These are phyloP conservation scores for Aethes cnicana DNA, from an alignment of 2,888 invertebrate genomes.

Conservation along the genomic window DNA sequence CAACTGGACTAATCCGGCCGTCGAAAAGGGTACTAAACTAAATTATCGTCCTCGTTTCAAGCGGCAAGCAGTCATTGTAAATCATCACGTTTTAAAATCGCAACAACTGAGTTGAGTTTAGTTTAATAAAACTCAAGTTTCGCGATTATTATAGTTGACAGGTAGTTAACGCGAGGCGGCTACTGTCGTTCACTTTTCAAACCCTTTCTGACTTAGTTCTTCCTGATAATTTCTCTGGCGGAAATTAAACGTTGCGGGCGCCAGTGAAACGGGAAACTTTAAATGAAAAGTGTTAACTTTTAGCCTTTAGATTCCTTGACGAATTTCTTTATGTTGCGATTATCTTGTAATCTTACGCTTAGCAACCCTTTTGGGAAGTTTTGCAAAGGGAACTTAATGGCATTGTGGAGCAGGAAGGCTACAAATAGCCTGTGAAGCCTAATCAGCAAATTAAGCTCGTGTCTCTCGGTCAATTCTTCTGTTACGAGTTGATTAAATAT, in stretches of 20 bases:
- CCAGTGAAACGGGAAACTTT: conserved; percentile 64
- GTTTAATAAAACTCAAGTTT: conserved; percentile 32
- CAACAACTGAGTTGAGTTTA: conserved; percentile 24
- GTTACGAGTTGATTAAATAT: conserved; percentile 7
- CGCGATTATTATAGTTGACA: conserved; percentile 42
- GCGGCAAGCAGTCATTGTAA: conserved; percentile 11
- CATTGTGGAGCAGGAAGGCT: conserved; percentile 36
- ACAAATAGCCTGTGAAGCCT: conserved; percentile 22
- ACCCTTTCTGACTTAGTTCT: conserved; percentile 58
- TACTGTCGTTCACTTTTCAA: conserved; percentile 49
- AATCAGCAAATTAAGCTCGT: conserved; percentile 9
- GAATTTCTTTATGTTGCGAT: conserved; percentile 53
- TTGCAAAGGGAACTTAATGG: conserved; percentile 37
- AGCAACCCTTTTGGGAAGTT: conserved; percentile 42
- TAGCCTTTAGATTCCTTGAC: conserved; percentile 53
- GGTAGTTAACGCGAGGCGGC: conserved; percentile 41
- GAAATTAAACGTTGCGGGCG: conserved; percentile 74
- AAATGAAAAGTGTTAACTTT: conserved; percentile 70
- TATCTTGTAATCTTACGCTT: conserved; percentile 56
- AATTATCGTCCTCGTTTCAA: conserved; percentile 12
- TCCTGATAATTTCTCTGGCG: conserved; percentile 67
- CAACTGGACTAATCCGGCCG: too few relatives aligned
- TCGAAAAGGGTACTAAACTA: too few relatives aligned
- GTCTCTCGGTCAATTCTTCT: neutral
- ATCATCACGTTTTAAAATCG: conserved; percentile 22